Conservation (phyloP, 2,888 invertebrate genomes). For the Tricholauxania praeusta region DNA sequence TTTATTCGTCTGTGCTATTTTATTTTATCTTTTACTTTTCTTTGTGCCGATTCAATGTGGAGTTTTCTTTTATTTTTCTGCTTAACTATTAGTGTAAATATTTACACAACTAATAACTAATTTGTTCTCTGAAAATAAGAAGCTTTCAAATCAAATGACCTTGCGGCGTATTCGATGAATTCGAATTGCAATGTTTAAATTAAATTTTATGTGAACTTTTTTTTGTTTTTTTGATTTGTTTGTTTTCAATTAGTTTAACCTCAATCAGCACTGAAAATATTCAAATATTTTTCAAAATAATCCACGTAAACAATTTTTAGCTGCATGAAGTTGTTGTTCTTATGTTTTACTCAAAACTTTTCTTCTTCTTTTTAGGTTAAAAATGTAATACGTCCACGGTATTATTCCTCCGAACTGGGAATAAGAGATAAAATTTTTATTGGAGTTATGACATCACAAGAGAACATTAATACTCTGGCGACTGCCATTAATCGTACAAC, state of each 20-base stretch:
- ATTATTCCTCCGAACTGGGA: slow-evolving; percentile 95
- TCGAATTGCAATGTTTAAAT: slow-evolving; percentile 27
- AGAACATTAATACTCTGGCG: slow-evolving; percentile 79
- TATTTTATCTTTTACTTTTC: no score
- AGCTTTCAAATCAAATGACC: slow-evolving; percentile 18
- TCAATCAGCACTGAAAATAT: neutral
- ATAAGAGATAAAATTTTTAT: slow-evolving; percentile 90
- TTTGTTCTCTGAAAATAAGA: slow-evolving; percentile 32
- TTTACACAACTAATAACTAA: slow-evolving; percentile 43
- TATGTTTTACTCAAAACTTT: slow-evolving; percentile 32
- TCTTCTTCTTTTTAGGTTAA: slow-evolving; percentile 65
- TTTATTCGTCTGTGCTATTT: no score
- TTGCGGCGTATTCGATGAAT: slow-evolving; percentile 29
- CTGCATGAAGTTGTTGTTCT: neutral
- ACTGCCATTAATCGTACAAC: slow-evolving; percentile 90
- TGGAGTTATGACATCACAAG: slow-evolving; percentile 84
- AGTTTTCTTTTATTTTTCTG: slow-evolving; percentile 16
- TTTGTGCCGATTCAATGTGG: neutral
- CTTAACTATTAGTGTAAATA: slow-evolving; percentile 44
- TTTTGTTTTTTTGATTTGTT: neutral
- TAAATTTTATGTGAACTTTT: neutral
- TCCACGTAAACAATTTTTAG: neutral
- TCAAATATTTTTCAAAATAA: neutral
- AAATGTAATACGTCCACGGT: slow-evolving; percentile 85
- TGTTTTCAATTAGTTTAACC: slow-evolving; percentile 8